Evolutionary conservation across 2,888 invertebrate species (phyloP).

Genomic region (Polylopha cassiicola): DNA sequence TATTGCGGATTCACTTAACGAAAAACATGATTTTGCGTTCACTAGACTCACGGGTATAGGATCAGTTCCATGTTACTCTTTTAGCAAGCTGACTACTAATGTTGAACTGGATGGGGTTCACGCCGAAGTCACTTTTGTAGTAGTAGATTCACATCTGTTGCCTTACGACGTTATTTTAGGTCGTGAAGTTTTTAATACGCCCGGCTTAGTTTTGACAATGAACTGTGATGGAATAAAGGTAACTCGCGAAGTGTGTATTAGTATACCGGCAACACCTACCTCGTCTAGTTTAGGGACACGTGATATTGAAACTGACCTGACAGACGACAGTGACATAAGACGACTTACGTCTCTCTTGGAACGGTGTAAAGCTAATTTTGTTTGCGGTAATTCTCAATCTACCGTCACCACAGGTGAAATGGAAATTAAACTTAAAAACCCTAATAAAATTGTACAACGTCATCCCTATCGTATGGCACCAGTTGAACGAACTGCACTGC

Average conservation of each 20-base stretch:
- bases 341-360: background rate
- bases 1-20: background rate
- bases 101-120: background rate
- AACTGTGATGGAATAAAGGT: background rate
- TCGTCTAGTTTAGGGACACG: no score
- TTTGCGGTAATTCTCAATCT: background rate
- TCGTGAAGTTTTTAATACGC: background rate
- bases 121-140: slow-evolving; percentile 2
- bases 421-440: slow-evolving; percentile 8
- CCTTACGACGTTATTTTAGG: slow-evolving; percentile 8
- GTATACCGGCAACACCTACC: no score
- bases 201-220: slow-evolving; percentile 4
- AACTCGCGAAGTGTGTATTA: background rate
- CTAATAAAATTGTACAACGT: slow-evolving; percentile 8
- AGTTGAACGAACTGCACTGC: slow-evolving; percentile 1
- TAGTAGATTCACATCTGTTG: slow-evolving; percentile 1
- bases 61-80: slow-evolving; percentile 1
- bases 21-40: background rate
- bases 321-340: background rate
- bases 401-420: slow-evolving; percentile 7
- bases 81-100: background rate
- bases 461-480: slow-evolving; percentile 13
- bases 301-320: background rate
- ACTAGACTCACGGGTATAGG: background rate
- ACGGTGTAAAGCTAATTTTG: background rate